Evolutionary conservation across 1,140 invertebrate species (phyloP), one percentile per base, ranked within the genome.

Genomic region (fruit fly (Drosophila melanogaster)): DNA sequence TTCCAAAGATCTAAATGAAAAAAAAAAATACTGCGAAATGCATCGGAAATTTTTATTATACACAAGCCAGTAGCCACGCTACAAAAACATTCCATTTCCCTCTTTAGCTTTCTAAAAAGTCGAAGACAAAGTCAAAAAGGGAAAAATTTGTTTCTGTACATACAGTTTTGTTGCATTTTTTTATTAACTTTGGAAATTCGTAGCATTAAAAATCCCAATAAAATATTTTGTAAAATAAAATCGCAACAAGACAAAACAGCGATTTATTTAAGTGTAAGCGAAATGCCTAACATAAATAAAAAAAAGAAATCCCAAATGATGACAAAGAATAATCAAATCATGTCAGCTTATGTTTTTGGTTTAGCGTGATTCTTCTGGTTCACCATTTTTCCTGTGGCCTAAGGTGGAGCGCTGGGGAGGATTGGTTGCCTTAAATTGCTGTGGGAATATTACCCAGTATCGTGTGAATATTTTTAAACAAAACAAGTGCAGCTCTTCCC

Each of bases 401-500:
- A 43, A 44, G 35, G 22, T 47, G 44, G 14, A 19, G 17, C 12
- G n/a, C 33, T 26, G 47, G 40, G 35, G 26, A 24, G 50, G 58
- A 22, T 19, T 43, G 59, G 46, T 14, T 44, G 62, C 78, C 79
- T 77, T 41, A 87, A 87, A 89, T 89, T 77, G 83, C 55, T 81
- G 70, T 87, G 83, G 71, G 83, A 87, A 87, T 79, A 64, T 46
- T 55, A 58, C 80, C 70, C 79, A 67, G 54, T 81, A 67, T 79
- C 83, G 83, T 87, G 84, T 87, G 83, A 87, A 87, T 58, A 79
- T 76, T 75, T 71, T 80, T 75, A 62, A 86, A 85, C 81, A 67
- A 87, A 77, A 81, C 81, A 87, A 86, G 83, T 87, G 83, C 83
- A 83, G 47, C 60, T 77, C 83, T 87, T 87, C 83, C 83, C 83